Evolutionary conservation across 2,113 vertebrate species (phyloP), one percentile per base, ranked within the genome.

Genomic region (Gracilinanus agilis): DNA sequence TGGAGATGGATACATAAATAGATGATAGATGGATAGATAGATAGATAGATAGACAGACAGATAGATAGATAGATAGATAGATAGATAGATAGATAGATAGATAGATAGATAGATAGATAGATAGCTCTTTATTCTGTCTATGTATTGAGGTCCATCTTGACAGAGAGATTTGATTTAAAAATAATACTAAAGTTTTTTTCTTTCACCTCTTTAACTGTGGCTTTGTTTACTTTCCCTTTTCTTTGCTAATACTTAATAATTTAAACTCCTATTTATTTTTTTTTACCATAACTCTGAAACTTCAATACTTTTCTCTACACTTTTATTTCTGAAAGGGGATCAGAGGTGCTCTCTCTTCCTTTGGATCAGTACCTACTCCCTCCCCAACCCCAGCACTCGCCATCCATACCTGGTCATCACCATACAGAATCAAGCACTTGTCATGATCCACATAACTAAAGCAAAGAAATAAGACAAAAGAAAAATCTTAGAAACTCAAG

Each of bases 391-490:
- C 16, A 29, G 1, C 40, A 7, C 53, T n/a, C 67, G 27, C 24
- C 24, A 23, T 13, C 92, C 91, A 90, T 97, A 99, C 99, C 98
- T 99, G 98, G 95, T 98, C 96, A 96, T 99, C 99, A 3, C 99
- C 98, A 34, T 98, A 99, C 29, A 99, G 92, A 95, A 99, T 97
- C 94, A 98, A 98, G 93, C 98, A 99, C 94, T 99, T 98, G 96
- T 99, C 99, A 92, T 95, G 96, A 55, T 97, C 98, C 44, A 97
- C 75, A 67, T 93, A 98, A 97, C 99, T 99, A 90, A 91, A 97
- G 93, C 89, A 97, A 89, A 96, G 93, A 90, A 95, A 34, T 5
- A 54, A 96, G 96, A 83, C 90, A 49, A 83, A 90, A 93, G 54
- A 5, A 13, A 12, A 34, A 54, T 44, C 90, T 56, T 93, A 44